Evolutionary conservation across 2,888 invertebrate genomes (phyloP), one percentile per base, ranked within the genome.

Genomic region (Halocaridina rubra): DNA sequence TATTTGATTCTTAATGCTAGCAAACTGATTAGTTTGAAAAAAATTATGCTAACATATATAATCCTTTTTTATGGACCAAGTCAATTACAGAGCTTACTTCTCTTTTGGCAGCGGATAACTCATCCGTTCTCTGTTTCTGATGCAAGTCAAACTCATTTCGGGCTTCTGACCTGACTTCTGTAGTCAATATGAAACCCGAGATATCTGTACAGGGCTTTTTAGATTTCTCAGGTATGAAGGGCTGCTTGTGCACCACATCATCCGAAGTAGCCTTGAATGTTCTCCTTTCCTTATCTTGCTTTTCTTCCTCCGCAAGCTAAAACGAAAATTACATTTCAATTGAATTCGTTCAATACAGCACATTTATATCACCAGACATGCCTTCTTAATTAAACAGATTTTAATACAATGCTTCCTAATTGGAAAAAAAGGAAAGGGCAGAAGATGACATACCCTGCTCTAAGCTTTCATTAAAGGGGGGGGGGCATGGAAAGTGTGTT

Each of bases 261-360:
- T 94, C 92, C 27, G 94, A 93, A 75, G 92, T 91, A 1, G 95
- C 95, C 90, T 93, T 94, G 91, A 95, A 95, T 75, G 87, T 84
- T 22, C 90, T 89, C 30, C 89, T 88, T 46, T 89, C 89, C 78
- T 89, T 90, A 80, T 89, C 88, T 82, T 89, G 85, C 80, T 89
- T 84, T 89, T 91, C 86, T 89, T 91, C 90, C 89, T 91, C 90
- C 89, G 91, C 91, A 88, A 91, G 84, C 91, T 91, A 88, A 27
- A 76, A 72, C 16, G 16, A 29, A 30, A 33, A 33, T 19, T 71
- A 32, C 10, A 19, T 10, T 24, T 4, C 16, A 22, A 19, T n/a
- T 67, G 67, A 24, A 24, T 24, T 16, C 16, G 7, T 74, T 46
- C 8, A 53, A 10, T 22, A 22, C 46, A 46, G 46, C n/a, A n/a